Conservation (phyloP, 2,113 vertebrate species). For the Phylloscopus trochiloides region DNA sequence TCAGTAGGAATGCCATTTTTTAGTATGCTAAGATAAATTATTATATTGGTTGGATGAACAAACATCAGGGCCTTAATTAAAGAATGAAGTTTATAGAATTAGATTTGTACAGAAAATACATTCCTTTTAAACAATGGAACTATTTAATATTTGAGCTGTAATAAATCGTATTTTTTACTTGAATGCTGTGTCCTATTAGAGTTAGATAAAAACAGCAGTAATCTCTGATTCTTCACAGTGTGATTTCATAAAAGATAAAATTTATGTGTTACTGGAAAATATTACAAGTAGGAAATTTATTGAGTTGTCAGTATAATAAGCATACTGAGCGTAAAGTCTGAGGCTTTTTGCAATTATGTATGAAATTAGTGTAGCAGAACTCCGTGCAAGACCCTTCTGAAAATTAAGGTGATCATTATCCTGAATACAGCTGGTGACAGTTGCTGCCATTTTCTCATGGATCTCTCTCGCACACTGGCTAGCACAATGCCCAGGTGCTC, state of each 20-base stretch:
- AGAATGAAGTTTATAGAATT: slow-evolving; percentile 9
- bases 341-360: background rate
- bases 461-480: rapidly evolving
- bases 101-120: slow-evolving; percentile 44
- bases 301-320: slow-evolving; percentile 16
- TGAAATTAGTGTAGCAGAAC: slow-evolving; percentile 9
- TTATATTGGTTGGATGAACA: slow-evolving; percentile 43
- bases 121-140: background rate
- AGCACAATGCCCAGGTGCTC: background rate
- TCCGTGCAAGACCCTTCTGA: background rate
- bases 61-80: slow-evolving; percentile 62
- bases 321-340: background rate
- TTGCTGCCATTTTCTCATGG: background rate
- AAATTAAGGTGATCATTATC: background rate
- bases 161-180: slow-evolving; percentile 22
- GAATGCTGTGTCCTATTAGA: background rate
- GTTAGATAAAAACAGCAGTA: slow-evolving; percentile 14
- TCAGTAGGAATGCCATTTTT: background rate
- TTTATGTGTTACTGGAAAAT: slow-evolving; percentile 20
- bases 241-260: slow-evolving; percentile 18
- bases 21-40: slow-evolving; percentile 37
- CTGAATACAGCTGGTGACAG: background rate
- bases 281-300: slow-evolving; percentile 17
- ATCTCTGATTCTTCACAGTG: slow-evolving; percentile 33
- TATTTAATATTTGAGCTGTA: slow-evolving; percentile 22